Base-by-base conservation (phyloP, 2,797 vertebrate genomes). In the Sebastes oblongus region DNA sequence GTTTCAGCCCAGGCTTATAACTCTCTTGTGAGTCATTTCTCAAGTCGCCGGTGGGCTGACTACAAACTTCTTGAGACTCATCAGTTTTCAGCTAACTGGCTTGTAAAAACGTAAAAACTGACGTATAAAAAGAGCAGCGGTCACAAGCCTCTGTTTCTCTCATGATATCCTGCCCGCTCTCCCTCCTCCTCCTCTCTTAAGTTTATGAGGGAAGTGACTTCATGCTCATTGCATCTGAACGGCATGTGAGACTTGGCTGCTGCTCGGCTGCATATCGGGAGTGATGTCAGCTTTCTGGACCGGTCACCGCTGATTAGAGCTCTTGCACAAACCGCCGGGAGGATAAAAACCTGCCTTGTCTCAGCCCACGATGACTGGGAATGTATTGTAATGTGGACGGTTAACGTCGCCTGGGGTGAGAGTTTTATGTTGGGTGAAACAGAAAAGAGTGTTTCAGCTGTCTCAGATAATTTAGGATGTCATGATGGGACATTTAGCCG, bases 201-300 rank as follows among this genome's bases (percentile, higher is more conserved):
- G 79, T 93, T 94, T 93, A 94, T 90, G 82, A 85, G 91, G 91
- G 93, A 93, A 93, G 87, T 95, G 91, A 95, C 89, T 84, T 95
- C 93, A 94, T 93, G 88, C 84, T 88, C 85, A 67, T 81, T 89
- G 84, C 83, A 93, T 92, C 29, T 87, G 87, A 93, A 80, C 92
- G 84, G 88, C 92, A 91, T 91, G 86, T 90, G 90, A 87, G 86
- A 72, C 77, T 68, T 77, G 88, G 80, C 87, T 77, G 87, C 78
- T 62, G 58, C 42, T 79, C 61, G 52, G 81, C 83, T 89, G 86
- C 90, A 84, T 87, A 90, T 90, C 86, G 88, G 73, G 88, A 84
- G 80, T 94, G 93, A 94, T 89, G 91, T 94, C 93, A 93, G 83
- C 88, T 8, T 66, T 88, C 83, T 90, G 86, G 86, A 85, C 85